Evolutionary conservation across 2,888 invertebrate species (phyloP).

Genomic region (Molanna angustata): DNA sequence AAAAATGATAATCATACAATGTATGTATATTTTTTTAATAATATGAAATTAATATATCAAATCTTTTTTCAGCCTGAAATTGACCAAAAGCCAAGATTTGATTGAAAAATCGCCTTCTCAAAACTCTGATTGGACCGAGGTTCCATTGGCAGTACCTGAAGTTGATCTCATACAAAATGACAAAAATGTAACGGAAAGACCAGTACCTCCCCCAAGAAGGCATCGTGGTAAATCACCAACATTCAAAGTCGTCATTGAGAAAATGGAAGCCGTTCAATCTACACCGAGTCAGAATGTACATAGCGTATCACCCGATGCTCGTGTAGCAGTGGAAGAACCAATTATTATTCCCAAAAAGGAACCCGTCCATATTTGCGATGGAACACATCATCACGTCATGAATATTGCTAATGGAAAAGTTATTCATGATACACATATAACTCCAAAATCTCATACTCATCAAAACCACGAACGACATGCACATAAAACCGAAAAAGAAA

Average conservation of each 20-base stretch:
- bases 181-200: conserved; percentile 35
- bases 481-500: conserved; percentile 21
- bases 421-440: conserved; percentile 19
- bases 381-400: conserved; percentile 39
- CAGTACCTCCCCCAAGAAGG: conserved; percentile 44
- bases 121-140: conserved; percentile 59
- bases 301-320: background rate
- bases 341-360: conserved; percentile 42
- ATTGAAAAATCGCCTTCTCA: too few relatives aligned
- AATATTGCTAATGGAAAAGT: conserved; percentile 33
- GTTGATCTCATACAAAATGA: conserved; percentile 38
- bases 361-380: conserved; percentile 42
- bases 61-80: too few relatives aligned
- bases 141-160: conserved; percentile 51
- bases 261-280: conserved; percentile 34
- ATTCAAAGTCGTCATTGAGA: conserved; percentile 41
- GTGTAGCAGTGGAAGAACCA: conserved; percentile 39
- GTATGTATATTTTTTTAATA: too few relatives aligned
- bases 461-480: background rate
- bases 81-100: too few relatives aligned
- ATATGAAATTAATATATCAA: too few relatives aligned
- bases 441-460: conserved; percentile 11
- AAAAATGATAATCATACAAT: too few relatives aligned
- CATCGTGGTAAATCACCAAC: conserved; percentile 37
- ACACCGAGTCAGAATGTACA: conserved; percentile 25